Percentiles rank a stretch among this genome's conserved stretches.
Conservation (phyloP, 2,888 invertebrate genomes). For the Drosophila mimica region DNA sequence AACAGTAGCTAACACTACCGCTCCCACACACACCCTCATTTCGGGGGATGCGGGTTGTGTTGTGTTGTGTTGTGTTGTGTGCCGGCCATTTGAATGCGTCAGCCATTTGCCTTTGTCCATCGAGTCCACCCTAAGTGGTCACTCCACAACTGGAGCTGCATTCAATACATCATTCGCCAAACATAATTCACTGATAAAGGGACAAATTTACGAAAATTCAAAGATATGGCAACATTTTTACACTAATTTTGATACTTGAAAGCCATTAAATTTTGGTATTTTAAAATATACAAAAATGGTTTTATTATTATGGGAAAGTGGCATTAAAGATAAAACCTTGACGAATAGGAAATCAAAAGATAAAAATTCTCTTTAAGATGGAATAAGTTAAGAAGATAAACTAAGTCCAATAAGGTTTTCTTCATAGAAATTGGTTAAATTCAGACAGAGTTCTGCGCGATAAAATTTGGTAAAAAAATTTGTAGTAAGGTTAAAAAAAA, state of each 20-base stretch:
- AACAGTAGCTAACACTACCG: constrained; percentile 52
- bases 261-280: not conserved
- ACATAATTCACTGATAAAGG: constrained; percentile 36
- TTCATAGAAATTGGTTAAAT: not conserved
- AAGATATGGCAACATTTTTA: not conserved
- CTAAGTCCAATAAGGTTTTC: not conserved
- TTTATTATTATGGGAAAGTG: not conserved
- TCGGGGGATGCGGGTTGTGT: constrained; percentile 20
- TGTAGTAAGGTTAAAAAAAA: too few relatives aligned
- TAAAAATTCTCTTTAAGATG: not conserved
- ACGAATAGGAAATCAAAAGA: not conserved
- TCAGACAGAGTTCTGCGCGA: not conserved
- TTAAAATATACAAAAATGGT: not conserved
- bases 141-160: constrained; percentile 11
- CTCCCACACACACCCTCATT: constrained; percentile 63
- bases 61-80: not conserved
- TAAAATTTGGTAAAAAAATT: not conserved
- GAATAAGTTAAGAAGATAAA: not conserved
- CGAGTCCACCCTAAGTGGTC: constrained; percentile 33
- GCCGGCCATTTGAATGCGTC: constrained; percentile 73
- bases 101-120: constrained; percentile 56
- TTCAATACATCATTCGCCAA: constrained; percentile 23
- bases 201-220: not conserved
- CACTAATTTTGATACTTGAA: not conserved
- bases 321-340: not conserved